These are phyloP conservation scores for Ornithoptera priamus DNA, from an alignment of 2,888 invertebrate species.

Conservation along the genomic window DNA sequence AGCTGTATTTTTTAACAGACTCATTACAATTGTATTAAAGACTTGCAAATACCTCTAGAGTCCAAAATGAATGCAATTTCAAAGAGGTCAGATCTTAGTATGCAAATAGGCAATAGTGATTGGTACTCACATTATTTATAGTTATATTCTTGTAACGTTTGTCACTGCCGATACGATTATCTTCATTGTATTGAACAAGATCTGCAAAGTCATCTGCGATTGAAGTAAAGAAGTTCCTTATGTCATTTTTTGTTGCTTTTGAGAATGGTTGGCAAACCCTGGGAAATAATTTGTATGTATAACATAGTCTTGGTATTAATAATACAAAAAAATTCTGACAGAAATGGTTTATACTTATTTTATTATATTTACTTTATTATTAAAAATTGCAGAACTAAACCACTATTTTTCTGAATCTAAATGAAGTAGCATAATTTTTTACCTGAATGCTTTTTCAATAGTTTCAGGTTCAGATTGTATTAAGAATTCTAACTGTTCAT, in stretches of 20 bases:
- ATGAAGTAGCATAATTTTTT: constrained; percentile 30
- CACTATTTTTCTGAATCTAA: no score
- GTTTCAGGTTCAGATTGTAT: constrained; percentile 70
- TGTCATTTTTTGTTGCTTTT: constrained; percentile 82
- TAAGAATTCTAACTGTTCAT: constrained; percentile 82
- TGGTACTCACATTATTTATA: constrained; percentile 82
- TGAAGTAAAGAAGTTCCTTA: constrained; percentile 89
- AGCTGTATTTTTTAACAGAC: no score
- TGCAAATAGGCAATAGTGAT: not conserved
- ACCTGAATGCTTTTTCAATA: constrained; percentile 88
- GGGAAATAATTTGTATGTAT: constrained; percentile 15
- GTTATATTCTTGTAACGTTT: constrained; percentile 84
- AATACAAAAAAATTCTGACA: not conserved
- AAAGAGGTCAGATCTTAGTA: no score
- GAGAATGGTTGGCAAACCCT: constrained; percentile 88
- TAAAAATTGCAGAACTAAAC: no score
- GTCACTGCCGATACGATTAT: constrained; percentile 87
- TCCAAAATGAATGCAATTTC: not conserved
- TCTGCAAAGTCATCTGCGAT: constrained; percentile 93
- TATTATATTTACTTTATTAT: no score
- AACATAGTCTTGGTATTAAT: no score
- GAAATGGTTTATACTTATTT: not conserved
- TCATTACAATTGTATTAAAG: no score
- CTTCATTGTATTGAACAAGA: constrained; percentile 96
- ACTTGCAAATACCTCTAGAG: no score